Base-by-base conservation (phyloP, 2,888 invertebrate species). In the Acheta domesticus region DNA sequence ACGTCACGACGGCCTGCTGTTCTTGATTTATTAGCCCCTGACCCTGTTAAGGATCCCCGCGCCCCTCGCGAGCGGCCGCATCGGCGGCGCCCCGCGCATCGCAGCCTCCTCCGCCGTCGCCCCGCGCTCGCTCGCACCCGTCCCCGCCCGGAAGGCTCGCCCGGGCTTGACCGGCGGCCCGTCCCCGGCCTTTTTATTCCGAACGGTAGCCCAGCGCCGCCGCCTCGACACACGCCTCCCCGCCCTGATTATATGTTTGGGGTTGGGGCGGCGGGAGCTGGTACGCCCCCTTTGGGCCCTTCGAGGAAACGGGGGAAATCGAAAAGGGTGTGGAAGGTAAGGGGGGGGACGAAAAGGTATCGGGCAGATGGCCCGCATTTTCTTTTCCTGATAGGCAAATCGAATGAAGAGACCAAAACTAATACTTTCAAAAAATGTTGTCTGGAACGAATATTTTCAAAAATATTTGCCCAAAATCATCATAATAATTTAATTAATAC, bases 1-100 rank as follows among this genome's bases (percentile, higher is more conserved):
- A 79, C 80, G 82, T 82, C 82, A 82, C 76, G 74, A 73, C 79
- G 78, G 80, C 82, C 76, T 82, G 82, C 75, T 78, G 81, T 79
- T 79, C 75, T 81, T 82, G 82, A 82, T 82, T 82, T 82, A 82
- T 82, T 80, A 73, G 79, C 80, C 79, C 82, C 82, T 82, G 82
- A 81, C 82, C 82, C 80, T 80, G 80, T 81, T 78, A 81, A 80
- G 76, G 76, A 77, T 78, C 77, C 79, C 77, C 79, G 74, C 79
- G 73, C 75, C 49, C 49, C 49, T 14, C 20, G 3, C 50, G 8
- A 14, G 62, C 62, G 16, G n/a, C 62, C 0, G 14, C 62, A 12
- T 3, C 14, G 62, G 4, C 62, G 12, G 4, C 62, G 62, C 12
- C 62, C 62, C 62, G 16, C n/a, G 62, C 62, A 2, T 5, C 14